Evolutionary conservation across 2,888 invertebrate species (phyloP), one percentile per base, ranked within the genome.

Genomic region (Brachycybe producta): DNA sequence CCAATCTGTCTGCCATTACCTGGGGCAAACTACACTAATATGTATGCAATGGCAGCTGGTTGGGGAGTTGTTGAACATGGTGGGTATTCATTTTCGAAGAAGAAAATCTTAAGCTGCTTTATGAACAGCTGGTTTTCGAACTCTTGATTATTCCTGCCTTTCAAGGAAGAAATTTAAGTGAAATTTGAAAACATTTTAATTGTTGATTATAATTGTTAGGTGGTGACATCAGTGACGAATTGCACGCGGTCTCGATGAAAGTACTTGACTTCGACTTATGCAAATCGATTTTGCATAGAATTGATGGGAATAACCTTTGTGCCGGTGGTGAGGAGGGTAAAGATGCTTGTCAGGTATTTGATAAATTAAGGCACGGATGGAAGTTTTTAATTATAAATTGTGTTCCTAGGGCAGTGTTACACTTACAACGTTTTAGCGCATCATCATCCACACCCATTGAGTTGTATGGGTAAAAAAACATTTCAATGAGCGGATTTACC

Each of bases 261-360:
- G 35, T 46, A 13, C 46, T 35, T 15, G 36, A 46, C 35, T 24
- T 46, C 7, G n/a, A 36, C 8, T 23, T 19, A n/a, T 46, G 46
- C 26, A n/a, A 35, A 34, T 11, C 23, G 23, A 35, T 36, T 23
- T 35, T 36, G n/a, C 23, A 46, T 15, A 17, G 13, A 24, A 26
- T 46, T n/a, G 36, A 46, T 19, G 46, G 36, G 24, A 46, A 35
- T 26, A 46, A 46, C 19, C 21, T 46, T 3, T 46, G 46, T 19
- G 46, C 46, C 27, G 46, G 46, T 7, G 46, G 46, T 13, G 35
- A 35, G 24, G 35, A 35, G 27, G 36, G 36, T 13, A 7, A 46
- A 46, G 46, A 46, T 36, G 46, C 46, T 2, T 46, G 46, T 27
- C 46, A 46, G 46, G 46, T 46, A 23, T n/a, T n/a, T n/a, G n/a